Evolutionary conservation across 2,888 invertebrate species (phyloP).

Genomic region (Ischnus inquisitorius): DNA sequence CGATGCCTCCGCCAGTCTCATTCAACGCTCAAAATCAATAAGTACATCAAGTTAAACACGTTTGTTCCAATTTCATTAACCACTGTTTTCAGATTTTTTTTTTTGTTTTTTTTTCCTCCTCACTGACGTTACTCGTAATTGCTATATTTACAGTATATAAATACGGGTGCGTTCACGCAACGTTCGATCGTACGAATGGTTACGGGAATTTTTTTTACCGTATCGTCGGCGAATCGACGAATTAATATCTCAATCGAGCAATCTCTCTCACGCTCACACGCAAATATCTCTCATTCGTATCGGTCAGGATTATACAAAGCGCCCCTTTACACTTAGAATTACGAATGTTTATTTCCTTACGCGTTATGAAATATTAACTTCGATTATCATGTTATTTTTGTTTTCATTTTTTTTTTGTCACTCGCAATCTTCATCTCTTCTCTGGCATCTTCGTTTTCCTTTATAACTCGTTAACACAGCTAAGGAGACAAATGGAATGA

Average conservation of each 20-base stretch:
- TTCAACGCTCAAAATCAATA: slow-evolving; percentile 45
- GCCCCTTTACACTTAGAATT: slow-evolving; percentile 58
- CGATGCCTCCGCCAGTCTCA: slow-evolving; percentile 13
- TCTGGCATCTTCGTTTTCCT: not conserved
- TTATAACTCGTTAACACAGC: slow-evolving; percentile 72
- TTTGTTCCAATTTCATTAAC: slow-evolving; percentile 38
- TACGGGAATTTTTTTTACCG: not conserved
- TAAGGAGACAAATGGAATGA: slow-evolving; percentile 77
- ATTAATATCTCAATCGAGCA: slow-evolving; percentile 54
- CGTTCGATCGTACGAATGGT: slow-evolving; percentile 30
- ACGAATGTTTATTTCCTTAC: slow-evolving; percentile 60
- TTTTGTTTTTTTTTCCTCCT: slow-evolving; percentile 23
- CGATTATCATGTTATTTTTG: slow-evolving; percentile 61
- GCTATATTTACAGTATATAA: slow-evolving; percentile 66
- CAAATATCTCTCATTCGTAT: slow-evolving; percentile 39
- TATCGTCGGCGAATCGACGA: not conserved
- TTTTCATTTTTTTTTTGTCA: slow-evolving; percentile 28
- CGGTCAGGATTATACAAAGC: slow-evolving; percentile 58
- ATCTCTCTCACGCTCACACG: slow-evolving; percentile 27
- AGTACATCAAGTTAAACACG: slow-evolving; percentile 59
- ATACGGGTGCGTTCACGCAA: slow-evolving; percentile 58
- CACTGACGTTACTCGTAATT: slow-evolving; percentile 57
- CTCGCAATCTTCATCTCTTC: not conserved
- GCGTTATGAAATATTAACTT: slow-evolving; percentile 64
- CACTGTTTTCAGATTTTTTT: too few species aligned